Base-by-base conservation (phyloP, 1,140 invertebrate species). In the Spodoptera frugiperda region DNA sequence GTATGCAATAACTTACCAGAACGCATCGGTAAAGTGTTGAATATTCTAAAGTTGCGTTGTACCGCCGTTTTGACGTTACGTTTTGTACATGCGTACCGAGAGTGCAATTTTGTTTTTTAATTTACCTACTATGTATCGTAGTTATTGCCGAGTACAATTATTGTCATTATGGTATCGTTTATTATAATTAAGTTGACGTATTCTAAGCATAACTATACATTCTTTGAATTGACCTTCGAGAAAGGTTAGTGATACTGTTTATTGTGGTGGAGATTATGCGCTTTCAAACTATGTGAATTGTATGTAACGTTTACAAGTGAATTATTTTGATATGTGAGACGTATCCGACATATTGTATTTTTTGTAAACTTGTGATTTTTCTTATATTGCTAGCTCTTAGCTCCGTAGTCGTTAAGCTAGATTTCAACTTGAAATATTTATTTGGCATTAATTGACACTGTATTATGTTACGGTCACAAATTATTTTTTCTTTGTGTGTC, bases 241-340 rank as follows among this genome's bases (percentile, higher is more conserved):
- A 85, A 92, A 93, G 92, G 92, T 93, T 93, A 93, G 92, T 93
- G 92, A 93, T 93, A 93, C 86, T 92, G 89, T 83, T 89, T 89
- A 89, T 87, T 89, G 87, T 90, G 88, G 84, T 85, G 80, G 84
- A 87, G 82, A 84, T 86, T 84, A 81, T 82, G 86, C 81, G 84
- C 87, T 88, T 88, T 77, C 84, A 73, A 87, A 87, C 89, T 91
- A 85, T 77, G 71, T 82, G 85, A 83, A 83, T 78, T 78, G 80
- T 85, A 76, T 79, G 71, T 73, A 79, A 78, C 65, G 33, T 82
- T 79, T 80, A 75, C 78, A 77, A 81, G 81, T 80, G 84, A 57
- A 76, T 82, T 72, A 63, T 82, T 82, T 83, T 82, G 78, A 83
- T 78, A 81, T 88, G 82, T 84, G 84, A 80, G 75, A 85, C 80